Conservation (phyloP, 1,140 invertebrate genomes). For the Archivesica marissinica region DNA sequence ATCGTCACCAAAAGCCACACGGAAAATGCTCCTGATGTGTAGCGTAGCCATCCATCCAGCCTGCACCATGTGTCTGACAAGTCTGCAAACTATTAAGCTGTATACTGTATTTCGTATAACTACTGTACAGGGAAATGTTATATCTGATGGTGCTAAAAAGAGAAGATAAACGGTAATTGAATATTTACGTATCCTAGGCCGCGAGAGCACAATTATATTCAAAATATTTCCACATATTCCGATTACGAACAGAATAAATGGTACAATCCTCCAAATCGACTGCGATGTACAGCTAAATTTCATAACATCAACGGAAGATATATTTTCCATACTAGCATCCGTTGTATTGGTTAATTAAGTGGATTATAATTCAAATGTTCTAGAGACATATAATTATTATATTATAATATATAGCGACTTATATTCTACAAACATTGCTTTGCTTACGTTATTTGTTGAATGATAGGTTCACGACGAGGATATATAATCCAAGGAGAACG, state of each 20-base stretch:
- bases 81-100: neutral
- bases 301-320: no score
- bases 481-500: no score
- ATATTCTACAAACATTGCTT: no score
- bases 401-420: no score
- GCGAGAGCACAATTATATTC: neutral
- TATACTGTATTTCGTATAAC: neutral
- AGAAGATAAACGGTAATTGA: slow-evolving; percentile 19
- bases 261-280: slow-evolving; percentile 4
- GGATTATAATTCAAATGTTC: no score
- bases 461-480: no score
- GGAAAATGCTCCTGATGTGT: neutral
- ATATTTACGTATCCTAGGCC: neutral
- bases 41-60: neutral
- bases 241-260: neutral
- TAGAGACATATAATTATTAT: no score
- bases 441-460: no score
- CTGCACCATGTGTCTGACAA: neutral
- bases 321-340: no score
- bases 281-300: neutral
- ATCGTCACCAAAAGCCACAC: neutral
- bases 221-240: slow-evolving; percentile 8
- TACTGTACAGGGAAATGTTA: neutral
- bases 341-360: no score
- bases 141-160: neutral